These are phyloP conservation scores for Musca domestica DNA, from an alignment of 1,140 invertebrate species.

Conservation along the genomic window DNA sequence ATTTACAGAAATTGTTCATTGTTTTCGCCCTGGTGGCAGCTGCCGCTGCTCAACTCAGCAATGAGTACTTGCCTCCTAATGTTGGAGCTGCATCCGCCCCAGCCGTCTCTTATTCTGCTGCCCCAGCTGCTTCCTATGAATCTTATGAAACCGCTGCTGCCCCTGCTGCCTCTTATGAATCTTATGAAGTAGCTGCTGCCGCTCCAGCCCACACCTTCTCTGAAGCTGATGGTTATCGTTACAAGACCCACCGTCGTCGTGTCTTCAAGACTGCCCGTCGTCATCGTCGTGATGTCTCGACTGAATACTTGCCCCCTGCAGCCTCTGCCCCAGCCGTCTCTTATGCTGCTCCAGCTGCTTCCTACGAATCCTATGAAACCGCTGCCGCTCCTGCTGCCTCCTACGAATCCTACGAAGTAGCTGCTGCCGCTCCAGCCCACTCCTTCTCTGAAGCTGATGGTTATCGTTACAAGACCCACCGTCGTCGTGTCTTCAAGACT, in stretches of 20 bases:
- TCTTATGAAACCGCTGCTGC: conserved; percentile 36
- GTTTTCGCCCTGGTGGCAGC: conserved; percentile 45
- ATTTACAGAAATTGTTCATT: conserved; percentile 45
- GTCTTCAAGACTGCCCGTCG: neutral
- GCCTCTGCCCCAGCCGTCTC: conserved; percentile 29
- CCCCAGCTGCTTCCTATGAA: conserved; percentile 25
- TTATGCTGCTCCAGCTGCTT: conserved; percentile 31
- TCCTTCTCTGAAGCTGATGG: conserved; percentile 42
- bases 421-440: conserved; percentile 38
- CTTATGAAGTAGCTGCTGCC: conserved; percentile 25
- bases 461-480: conserved; percentile 47
- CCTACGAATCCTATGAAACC: conserved; percentile 25
- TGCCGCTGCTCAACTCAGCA: conserved; percentile 42
- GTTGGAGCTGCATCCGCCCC: conserved; percentile 28
- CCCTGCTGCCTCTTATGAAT: conserved; percentile 39
- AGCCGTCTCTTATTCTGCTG: conserved; percentile 13
- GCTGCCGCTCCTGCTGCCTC: conserved; percentile 25
- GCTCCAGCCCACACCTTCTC: neutral
- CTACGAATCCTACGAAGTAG: conserved; percentile 31
- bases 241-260: neutral
- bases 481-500: conserved; percentile 33
- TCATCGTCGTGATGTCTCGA: conserved; percentile 9
- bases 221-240: conserved; percentile 20
- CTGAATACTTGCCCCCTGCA: conserved; percentile 28
- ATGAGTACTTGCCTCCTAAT: conserved; percentile 35